Evolutionary conservation across 1,140 invertebrate species (phyloP).

Genomic region (Pseudomyrmex gracilis): DNA sequence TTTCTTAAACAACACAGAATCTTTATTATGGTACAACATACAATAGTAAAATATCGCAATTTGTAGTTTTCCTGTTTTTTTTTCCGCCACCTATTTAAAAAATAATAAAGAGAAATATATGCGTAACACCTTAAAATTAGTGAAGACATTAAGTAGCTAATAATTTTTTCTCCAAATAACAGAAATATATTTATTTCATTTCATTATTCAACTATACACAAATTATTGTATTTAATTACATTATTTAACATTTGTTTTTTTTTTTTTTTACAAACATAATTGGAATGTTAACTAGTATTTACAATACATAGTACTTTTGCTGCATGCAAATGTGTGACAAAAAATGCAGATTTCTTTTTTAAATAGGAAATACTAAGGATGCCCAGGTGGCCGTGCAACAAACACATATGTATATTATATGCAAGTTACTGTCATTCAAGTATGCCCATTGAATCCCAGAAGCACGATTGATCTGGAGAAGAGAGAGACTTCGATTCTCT

Average conservation of each 20-base stretch:
- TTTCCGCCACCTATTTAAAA: slow-evolving; percentile 79
- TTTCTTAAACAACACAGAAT: slow-evolving; percentile 77
- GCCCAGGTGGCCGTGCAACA: slow-evolving; percentile 76
- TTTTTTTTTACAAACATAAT: slow-evolving; percentile 85
- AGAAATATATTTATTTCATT: slow-evolving; percentile 84
- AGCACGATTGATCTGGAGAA: slow-evolving; percentile 78
- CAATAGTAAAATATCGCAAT: slow-evolving; percentile 82
- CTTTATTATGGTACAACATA: slow-evolving; percentile 81
- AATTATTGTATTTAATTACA: slow-evolving; percentile 86
- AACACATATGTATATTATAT: slow-evolving; percentile 79
- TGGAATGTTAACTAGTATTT: slow-evolving; percentile 86
- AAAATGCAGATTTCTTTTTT: slow-evolving; percentile 76
- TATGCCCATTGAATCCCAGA: slow-evolving; percentile 85
- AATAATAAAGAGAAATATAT: slow-evolving; percentile 76
- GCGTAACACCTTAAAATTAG: slow-evolving; percentile 78
- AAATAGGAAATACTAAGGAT: slow-evolving; percentile 79
- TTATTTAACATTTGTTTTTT: slow-evolving; percentile 85
- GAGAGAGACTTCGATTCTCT: slow-evolving; percentile 68
- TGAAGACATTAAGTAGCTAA: slow-evolving; percentile 84
- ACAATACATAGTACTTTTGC: slow-evolving; percentile 83
- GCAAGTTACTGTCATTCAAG: slow-evolving; percentile 81
- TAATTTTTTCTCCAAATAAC: slow-evolving; percentile 81
- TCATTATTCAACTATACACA: slow-evolving; percentile 83
- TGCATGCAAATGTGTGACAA: slow-evolving; percentile 83
- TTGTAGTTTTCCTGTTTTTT: slow-evolving; percentile 75